phyloP scores from a whole-genome alignment of 2,113 vertebrate genomes.

The Onychostoma macrolepis region DNA sequence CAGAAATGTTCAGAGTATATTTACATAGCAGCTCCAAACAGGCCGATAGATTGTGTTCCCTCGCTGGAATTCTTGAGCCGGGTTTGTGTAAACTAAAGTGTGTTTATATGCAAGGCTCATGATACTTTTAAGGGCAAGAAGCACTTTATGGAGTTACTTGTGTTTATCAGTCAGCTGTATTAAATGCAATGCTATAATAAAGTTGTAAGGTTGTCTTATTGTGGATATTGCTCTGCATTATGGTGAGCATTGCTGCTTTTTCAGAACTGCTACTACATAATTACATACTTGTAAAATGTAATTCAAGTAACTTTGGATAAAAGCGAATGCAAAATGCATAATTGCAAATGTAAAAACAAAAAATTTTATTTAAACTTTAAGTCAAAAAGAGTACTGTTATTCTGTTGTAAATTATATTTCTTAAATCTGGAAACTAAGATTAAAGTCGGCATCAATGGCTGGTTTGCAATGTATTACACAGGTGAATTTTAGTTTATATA shows the following conservation, averaged over 20 bases:
- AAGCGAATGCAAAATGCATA: background rate
- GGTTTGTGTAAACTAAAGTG: slow-evolving; percentile 8
- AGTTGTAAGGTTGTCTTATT: background rate
- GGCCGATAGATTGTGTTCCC: background rate
- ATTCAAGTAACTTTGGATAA: background rate
- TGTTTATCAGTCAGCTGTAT: background rate
- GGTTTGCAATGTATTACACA: background rate
- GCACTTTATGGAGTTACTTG: background rate
- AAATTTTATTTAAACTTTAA: no score
- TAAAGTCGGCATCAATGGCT: background rate
- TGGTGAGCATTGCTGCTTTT: background rate
- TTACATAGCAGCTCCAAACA: background rate
- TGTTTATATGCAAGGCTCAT: background rate
- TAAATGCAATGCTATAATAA: background rate
- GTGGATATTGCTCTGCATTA: background rate
- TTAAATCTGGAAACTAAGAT: no score
- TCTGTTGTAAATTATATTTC: no score
- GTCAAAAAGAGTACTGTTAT: no score
- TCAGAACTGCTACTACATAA: background rate
- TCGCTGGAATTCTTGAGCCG: background rate
- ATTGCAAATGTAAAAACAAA: background rate
- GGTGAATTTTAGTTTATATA: background rate
- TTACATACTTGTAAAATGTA: background rate
- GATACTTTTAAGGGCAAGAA: background rate
- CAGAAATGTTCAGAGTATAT: background rate